Percentiles rank a stretch among this genome's conserved stretches.
These are phyloP conservation scores for Eubucco bourcierii DNA, from an alignment of 2,113 vertebrate genomes.

Conservation along the genomic window DNA sequence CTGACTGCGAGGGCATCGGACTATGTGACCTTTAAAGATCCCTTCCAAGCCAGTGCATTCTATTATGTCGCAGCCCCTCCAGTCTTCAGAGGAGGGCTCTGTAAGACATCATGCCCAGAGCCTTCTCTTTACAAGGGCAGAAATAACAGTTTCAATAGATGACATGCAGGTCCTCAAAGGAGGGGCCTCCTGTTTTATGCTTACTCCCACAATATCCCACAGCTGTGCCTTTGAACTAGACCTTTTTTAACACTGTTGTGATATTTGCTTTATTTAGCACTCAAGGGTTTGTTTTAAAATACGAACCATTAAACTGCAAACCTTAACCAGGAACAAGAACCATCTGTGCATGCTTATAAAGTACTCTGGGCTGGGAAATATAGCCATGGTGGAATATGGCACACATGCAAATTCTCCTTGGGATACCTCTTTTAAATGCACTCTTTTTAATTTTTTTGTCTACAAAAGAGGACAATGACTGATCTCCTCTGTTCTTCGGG, in stretches of 20 bases:
- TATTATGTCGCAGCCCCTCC: not conserved
- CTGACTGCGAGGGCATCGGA: too few relatives aligned
- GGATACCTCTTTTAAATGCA: not conserved
- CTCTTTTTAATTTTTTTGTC: not conserved
- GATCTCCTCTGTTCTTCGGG: not conserved
- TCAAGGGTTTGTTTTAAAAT: conserved; percentile 38
- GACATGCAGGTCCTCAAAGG: not conserved
- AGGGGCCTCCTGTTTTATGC: not conserved
- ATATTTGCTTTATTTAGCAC: conserved; percentile 42
- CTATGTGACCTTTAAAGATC: too few relatives aligned
- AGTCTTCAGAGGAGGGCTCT: not conserved
- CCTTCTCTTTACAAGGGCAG: not conserved
- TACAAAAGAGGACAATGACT: not conserved
- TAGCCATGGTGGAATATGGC: not conserved
- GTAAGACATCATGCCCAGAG: not conserved
- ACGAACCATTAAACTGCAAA: conserved; percentile 10
- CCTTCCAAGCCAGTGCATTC: too few relatives aligned
- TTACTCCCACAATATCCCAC: not conserved
- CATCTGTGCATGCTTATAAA: conserved; percentile 24
- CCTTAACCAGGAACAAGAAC: conserved; percentile 12
- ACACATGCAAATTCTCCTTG: not conserved
- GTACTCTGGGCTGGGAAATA: not conserved
- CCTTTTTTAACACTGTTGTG: not conserved
- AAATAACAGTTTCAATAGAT: not conserved
- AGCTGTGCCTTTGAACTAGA: conserved; percentile 42